Conservation (phyloP, 2,797 vertebrate species). For the Ceyx erithaca region DNA sequence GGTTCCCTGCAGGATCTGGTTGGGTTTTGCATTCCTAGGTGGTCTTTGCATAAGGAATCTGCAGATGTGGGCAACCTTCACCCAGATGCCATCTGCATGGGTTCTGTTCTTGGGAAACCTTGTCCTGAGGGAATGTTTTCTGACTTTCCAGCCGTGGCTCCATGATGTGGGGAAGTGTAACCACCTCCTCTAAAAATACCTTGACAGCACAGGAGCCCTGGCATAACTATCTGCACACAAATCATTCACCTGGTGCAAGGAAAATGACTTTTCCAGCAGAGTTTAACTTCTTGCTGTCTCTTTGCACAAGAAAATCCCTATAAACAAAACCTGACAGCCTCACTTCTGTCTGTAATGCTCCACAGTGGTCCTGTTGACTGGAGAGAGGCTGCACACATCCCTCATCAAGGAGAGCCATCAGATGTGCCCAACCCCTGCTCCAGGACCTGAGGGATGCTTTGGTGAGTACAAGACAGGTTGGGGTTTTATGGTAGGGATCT, state of each 20-base stretch:
- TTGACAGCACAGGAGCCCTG: neutral
- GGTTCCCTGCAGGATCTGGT: neutral
- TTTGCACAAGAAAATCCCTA: neutral
- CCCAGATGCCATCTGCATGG: fast-evolving
- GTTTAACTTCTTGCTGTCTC: neutral
- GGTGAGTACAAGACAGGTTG: neutral
- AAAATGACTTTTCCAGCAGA: neutral
- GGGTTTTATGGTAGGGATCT: neutral
- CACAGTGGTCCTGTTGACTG: neutral
- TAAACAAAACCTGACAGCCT: neutral
- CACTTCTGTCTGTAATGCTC: neutral
- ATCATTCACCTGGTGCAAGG: neutral
- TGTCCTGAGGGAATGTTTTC: neutral
- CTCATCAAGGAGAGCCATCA: neutral
- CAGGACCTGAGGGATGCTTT: neutral
- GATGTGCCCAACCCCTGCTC: neutral
- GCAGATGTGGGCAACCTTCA: neutral
- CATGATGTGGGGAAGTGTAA: neutral
- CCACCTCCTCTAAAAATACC: neutral
- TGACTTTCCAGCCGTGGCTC: neutral
- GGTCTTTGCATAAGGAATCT: neutral
- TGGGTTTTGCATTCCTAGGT: neutral
- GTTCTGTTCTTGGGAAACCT: neutral
- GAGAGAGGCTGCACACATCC: neutral
- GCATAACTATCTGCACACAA: neutral